Conservation (phyloP, 2,888 invertebrate species). For the Tetrapedia diversipes region DNA sequence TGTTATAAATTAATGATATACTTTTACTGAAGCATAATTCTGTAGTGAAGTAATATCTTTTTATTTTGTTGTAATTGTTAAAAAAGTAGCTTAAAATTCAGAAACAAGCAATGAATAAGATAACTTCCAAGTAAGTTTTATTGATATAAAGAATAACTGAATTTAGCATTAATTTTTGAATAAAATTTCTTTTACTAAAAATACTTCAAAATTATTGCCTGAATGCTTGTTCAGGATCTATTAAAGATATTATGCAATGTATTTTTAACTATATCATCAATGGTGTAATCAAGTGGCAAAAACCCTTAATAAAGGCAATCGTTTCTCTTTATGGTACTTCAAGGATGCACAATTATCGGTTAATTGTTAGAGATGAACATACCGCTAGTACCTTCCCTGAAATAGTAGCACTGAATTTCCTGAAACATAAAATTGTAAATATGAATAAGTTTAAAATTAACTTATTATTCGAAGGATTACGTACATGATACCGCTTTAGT, state of each 20-base stretch:
- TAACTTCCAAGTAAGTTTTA: not conserved
- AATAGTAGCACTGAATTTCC: slow-evolving; percentile 35
- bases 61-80: not conserved
- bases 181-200: not conserved
- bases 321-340: slow-evolving; percentile 51
- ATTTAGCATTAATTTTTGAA: not conserved
- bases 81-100: not conserved
- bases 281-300: slow-evolving; percentile 39
- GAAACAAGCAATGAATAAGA: not conserved
- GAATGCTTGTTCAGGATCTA: not conserved
- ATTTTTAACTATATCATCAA: slow-evolving; percentile 46
- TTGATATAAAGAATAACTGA: not conserved
- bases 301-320: slow-evolving; percentile 38
- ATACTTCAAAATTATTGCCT: not conserved
- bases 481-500: too few species aligned
- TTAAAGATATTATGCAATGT: slow-evolving; percentile 16
- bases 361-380: slow-evolving; percentile 43
- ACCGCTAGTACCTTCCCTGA: slow-evolving; percentile 22
- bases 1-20: not conserved
- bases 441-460: slow-evolving; percentile 18
- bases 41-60: not conserved
- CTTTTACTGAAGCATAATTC: too few species aligned
- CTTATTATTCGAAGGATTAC: too few species aligned
- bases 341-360: slow-evolving; percentile 49
- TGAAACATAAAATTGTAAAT: slow-evolving; percentile 51